These are phyloP conservation scores for Drosophila anomalata DNA, from an alignment of 2,888 invertebrate genomes.

Conservation along the genomic window DNA sequence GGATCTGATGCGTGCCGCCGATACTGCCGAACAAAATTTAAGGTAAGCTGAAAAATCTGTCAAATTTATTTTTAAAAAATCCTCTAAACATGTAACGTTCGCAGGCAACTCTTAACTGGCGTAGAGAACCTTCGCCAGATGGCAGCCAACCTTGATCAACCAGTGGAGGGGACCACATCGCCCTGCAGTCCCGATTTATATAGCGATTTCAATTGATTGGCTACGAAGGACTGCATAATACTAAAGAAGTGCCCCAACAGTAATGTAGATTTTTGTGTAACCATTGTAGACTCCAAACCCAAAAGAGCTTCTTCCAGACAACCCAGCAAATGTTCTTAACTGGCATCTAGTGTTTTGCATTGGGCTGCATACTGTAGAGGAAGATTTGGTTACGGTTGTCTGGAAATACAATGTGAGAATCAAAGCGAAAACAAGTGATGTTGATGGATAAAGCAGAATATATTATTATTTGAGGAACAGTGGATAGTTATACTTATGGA, in stretches of 20 bases:
- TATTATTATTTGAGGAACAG: conserved; percentile 46
- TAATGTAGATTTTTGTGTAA: conserved; percentile 46
- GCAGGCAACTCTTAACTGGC: conserved; percentile 87
- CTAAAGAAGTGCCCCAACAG: conserved; percentile 17
- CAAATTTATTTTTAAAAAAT: not conserved
- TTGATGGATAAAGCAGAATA: conserved; percentile 56
- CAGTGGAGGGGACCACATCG: conserved; percentile 39
- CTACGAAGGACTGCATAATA: conserved; percentile 2
- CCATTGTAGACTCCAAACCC: conserved; percentile 37
- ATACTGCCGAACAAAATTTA: conserved; percentile 87
- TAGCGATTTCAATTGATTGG: conserved; percentile 67
- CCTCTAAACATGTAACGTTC: conserved; percentile 12
- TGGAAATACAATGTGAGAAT: conserved; percentile 44
- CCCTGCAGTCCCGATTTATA: conserved; percentile 76
- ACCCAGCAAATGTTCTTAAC: conserved; percentile 15
- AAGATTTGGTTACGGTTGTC: conserved; percentile 7
- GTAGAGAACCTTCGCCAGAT: conserved; percentile 88
- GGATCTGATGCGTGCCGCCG: conserved; percentile 87
- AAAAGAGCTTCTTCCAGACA: conserved; percentile 58
- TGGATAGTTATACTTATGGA: not conserved
- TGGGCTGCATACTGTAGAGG: conserved; percentile 24
- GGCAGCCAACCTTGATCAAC: conserved; percentile 87
- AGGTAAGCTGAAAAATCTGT: conserved; percentile 83
- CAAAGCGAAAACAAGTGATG: conserved; percentile 73
- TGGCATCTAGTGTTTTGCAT: conserved; percentile 41